Base-by-base conservation (phyloP, 2,888 invertebrate species). In the Acrobeloides nanus region DNA sequence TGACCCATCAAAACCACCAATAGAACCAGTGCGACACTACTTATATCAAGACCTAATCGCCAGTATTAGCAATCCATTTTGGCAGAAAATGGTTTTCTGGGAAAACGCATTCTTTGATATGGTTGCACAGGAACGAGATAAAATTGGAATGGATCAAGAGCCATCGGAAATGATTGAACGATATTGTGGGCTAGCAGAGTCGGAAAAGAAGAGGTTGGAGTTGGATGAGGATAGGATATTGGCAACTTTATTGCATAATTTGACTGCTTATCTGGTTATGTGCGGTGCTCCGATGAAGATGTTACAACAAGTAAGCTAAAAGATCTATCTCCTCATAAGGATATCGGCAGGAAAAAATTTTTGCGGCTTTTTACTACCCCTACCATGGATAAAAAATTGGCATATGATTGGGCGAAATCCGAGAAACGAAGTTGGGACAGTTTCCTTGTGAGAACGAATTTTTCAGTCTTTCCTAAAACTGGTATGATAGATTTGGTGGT, bases 81-180 rank as follows among this genome's bases (percentile, higher is more conserved):
- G 95, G 95, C 93, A 95, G 76, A 90, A 95, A 80, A 89, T 90
- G 87, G 89, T 90, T 73, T 97, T 97, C 77, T 99, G 97, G 97
- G 97, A 99, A 75, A 95, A 97, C 75, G 87, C 90, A 0, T 99
- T 97, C 74, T 79, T 95, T 46, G 97, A 99, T 77, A 92, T 95
- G 0, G 95, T 99, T 1, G 81, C 82, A 20, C 95, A 97, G 76
- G 97, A 99, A 75, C 81, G 97, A 20, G 97, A 99, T 73, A 89
- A 95, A 83, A 87, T 95, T 62, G 92, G 97, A 45, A 93, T 99
- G 93, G 97, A 99, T 79, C 95, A 97, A 37, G 72, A 72, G 38
- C 72, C 72, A 15, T 59, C 64, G 1, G 72, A 72, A 40, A 68
- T 72, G 69, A 72, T 72, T 39, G 70, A 72, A 39, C 56, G 74